Evolutionary conservation across 2,797 vertebrate genomes (phyloP), one percentile per base, ranked within the genome.

Genomic region (Manis javanica): DNA sequence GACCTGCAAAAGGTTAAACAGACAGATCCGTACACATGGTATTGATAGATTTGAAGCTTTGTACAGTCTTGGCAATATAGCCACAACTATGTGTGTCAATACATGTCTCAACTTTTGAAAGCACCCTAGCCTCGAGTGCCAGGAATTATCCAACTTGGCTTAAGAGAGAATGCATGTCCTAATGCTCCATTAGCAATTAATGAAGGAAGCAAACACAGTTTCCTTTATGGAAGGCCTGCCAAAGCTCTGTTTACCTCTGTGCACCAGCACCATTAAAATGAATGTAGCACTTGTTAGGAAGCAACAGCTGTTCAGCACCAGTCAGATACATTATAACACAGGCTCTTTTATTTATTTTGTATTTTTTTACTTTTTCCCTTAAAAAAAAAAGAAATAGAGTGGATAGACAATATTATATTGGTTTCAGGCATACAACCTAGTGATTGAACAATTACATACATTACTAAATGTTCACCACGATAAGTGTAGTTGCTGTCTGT

Each of bases 141-240:
- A 97, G 86, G 96, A 98, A 97, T 97, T 96, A 94, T 84, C 82
- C 88, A 93, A 91, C 96, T 97, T 98, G 97, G 97, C 97, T 97
- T 87, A 63, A 42, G 77, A 51, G 53, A 31, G 78, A 92, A 83
- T 37, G 16, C 82, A 34, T 53, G 95, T 96, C 92, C 97, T 92
- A 97, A 97, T 97, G 96, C 96, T 87, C 96, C 97, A 91, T 96
- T 96, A 95, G 97, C 84, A 96, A 98, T 97, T 97, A 98, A 97
- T 81, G 97, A 97, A 97, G 91, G 96, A 94, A 96, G 96, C 97
- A 97, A 95, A 97, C 97, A 96, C 94, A 95, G 97, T 84, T 97
- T 96, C 96, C 78, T 91, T 97, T 86, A 92, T 72, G 69, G 86
- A 95, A 91, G 89, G 72, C 59, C 95, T 96, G 97, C 96, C 97